These are phyloP conservation scores for Oryzaephilus surinamensis DNA, from an alignment of 1,140 invertebrate species.

Conservation along the genomic window DNA sequence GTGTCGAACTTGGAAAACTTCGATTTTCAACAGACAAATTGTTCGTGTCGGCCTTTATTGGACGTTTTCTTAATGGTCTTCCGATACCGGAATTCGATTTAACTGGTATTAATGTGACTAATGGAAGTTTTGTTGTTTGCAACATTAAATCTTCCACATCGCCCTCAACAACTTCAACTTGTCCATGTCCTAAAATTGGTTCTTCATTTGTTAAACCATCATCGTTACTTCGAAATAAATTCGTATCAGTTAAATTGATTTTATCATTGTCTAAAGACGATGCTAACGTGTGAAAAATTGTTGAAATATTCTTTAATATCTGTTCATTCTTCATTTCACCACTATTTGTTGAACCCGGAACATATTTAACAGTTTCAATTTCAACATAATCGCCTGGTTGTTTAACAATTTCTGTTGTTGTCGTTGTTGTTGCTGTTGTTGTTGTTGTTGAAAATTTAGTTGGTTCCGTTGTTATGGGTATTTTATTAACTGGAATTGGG, in stretches of 20 bases:
- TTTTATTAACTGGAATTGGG: conserved; percentile 57
- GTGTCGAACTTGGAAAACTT: conserved; percentile 33
- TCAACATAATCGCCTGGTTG: conserved; percentile 16
- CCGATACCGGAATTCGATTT: conserved; percentile 50
- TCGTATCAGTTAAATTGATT: conserved; percentile 34
- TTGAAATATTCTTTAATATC: conserved; percentile 19
- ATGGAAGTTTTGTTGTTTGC: conserved; percentile 39
- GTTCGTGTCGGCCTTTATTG: conserved; percentile 25
- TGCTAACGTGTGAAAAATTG: conserved; percentile 23
- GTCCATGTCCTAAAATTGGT: conserved; percentile 25
- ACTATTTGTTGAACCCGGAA: conserved; percentile 5
- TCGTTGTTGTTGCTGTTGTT: conserved; percentile 1
- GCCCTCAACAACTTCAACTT: conserved; percentile 32
- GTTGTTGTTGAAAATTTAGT: conserved; percentile 18
- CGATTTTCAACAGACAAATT: conserved; percentile 24
- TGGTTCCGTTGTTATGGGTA: conserved; percentile 39
- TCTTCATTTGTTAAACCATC: conserved; percentile 30
- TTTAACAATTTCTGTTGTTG: conserved; percentile 14
- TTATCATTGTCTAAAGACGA: conserved; percentile 38
- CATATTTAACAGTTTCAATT: conserved; percentile 27
- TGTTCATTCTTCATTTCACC: conserved; percentile 10
- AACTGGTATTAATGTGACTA: conserved; percentile 49
- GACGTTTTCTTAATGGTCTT: conserved; percentile 42
- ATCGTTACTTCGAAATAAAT: conserved; percentile 6
- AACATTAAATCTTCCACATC: conserved; percentile 29